Evolutionary conservation across 2,888 invertebrate genomes (phyloP), one percentile per base, ranked within the genome.

Genomic region (Ophion ellenae): DNA sequence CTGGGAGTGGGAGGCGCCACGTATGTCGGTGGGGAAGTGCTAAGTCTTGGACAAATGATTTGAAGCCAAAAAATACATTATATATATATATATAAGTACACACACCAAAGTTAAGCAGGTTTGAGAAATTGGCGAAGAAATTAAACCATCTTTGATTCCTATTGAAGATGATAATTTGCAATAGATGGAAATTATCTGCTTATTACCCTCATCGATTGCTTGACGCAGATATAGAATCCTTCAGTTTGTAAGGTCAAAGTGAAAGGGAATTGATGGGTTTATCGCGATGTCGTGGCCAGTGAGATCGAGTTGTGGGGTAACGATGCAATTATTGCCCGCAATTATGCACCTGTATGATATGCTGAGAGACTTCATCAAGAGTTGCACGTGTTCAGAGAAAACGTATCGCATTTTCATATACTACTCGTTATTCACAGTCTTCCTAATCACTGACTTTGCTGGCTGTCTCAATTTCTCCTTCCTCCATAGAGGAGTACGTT

Each of bases 261-360:
- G 83, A 83, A 83, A 74, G 83, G 83, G 69, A 78, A 83, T 83
- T 83, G 78, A 83, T 83, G 74, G 67, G 71, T 79, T 63, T 67
- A 61, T 79, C 74, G 78, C 47, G 74, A 69, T 40, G 36, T 78
- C 47, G 59, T 28, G 24, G 24, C 66, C 36, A 66, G 69, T 40
- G 59, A 40, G 78, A 28, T 57, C 2, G 53, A 32, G 47, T 64
- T 64, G 61, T 69, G 64, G 71, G 5, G 74, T 79, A 83, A 83
- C 78, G 63, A 20, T 32, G 74, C 74, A 83, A 79, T 83, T 74
- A 78, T 61, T 61, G 59, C 36, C 47, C 53, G 74, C 53, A 79
- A 83, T 83, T 83, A 83, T 83, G 78, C 83, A 83, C 66, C 83
- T 73, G 73, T 78, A 59, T 74, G 78, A 83, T 76, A 73, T 64